Percentiles rank a stretch among this genome's conserved stretches.
These are phyloP conservation scores for Knipowitschia caucasica DNA, from an alignment of 2,797 vertebrate genomes.

Conservation along the genomic window DNA sequence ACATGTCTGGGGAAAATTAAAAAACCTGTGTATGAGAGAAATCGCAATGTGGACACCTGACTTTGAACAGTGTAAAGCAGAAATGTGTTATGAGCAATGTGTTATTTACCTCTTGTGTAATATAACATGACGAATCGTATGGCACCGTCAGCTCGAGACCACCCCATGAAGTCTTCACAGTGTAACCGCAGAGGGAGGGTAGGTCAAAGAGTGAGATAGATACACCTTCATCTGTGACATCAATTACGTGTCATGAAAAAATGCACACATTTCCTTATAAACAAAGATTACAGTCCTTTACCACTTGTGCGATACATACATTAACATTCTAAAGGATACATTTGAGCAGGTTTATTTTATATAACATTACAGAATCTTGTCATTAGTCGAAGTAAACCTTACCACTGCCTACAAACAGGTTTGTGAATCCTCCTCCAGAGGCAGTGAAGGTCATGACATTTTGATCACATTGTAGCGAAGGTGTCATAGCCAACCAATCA, in stretches of 20 bases:
- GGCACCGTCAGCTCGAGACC: slow-evolving; percentile 62
- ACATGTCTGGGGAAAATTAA: too few species aligned
- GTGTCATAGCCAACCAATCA: slow-evolving; percentile 58
- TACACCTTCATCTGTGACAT: slow-evolving; percentile 46
- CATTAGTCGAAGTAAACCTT: not conserved
- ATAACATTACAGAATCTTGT: too few species aligned
- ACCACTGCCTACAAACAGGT: slow-evolving; percentile 72
- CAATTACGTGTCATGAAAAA: not conserved
- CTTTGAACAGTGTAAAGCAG: not conserved
- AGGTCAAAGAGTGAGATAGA: slow-evolving; percentile 68
- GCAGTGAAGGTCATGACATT: slow-evolving; percentile 66
- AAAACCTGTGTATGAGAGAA: too few species aligned
- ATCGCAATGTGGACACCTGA: too few species aligned
- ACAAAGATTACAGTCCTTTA: too few species aligned
- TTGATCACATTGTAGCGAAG: slow-evolving; percentile 60
- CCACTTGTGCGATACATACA: too few species aligned
- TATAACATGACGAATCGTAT: slow-evolving; percentile 73
- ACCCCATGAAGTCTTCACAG: slow-evolving; percentile 50
- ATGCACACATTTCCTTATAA: too few species aligned
- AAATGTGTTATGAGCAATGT: not conserved
- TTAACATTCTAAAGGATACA: too few species aligned
- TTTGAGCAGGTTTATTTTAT: too few species aligned
- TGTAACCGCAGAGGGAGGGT: slow-evolving; percentile 67
- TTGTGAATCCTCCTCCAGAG: slow-evolving; percentile 49
- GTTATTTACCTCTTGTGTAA: slow-evolving; percentile 65